phyloP scores from a whole-genome alignment of 2,797 vertebrate species.

The Bovichtus variegatus region DNA sequence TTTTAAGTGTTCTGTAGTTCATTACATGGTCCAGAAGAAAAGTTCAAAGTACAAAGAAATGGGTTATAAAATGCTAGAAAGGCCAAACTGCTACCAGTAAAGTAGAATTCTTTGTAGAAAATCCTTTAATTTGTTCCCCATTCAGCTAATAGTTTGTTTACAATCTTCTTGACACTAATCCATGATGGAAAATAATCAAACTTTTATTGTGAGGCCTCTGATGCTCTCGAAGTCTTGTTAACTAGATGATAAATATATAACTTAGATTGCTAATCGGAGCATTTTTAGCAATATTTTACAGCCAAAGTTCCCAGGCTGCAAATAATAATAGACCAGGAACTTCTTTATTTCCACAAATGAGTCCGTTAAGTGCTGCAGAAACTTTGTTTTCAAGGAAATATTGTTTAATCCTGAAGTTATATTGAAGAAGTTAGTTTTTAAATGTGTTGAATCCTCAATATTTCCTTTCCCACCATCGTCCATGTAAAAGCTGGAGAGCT shows the following conservation, averaged over 20 bases:
- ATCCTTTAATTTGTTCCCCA: rapidly evolving
- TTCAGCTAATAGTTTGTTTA: not conserved
- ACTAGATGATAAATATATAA: not conserved
- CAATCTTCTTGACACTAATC: not conserved
- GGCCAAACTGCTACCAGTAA: not conserved
- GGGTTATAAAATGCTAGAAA: not conserved
- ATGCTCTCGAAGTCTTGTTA: not conserved
- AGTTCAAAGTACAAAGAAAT: not conserved
- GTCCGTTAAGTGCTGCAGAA: not conserved
- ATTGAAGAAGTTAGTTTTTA: not conserved
- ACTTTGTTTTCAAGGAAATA: not conserved
- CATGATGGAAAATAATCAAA: not conserved
- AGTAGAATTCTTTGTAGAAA: not conserved
- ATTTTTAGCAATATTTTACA: not conserved
- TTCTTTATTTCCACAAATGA: not conserved
- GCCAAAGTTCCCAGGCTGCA: not conserved
- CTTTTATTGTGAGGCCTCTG: not conserved
- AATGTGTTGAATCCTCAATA: not conserved
- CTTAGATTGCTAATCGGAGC: not conserved
- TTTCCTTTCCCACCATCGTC: not conserved
- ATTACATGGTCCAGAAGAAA: not conserved
- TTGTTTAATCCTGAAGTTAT: not conserved
- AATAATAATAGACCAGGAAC: not conserved
- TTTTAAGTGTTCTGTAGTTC: not conserved
- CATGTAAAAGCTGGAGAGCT: constrained; percentile 2